Evolutionary conservation across 2,888 invertebrate genomes (phyloP).

Genomic region (Luffia ferchaultella): DNA sequence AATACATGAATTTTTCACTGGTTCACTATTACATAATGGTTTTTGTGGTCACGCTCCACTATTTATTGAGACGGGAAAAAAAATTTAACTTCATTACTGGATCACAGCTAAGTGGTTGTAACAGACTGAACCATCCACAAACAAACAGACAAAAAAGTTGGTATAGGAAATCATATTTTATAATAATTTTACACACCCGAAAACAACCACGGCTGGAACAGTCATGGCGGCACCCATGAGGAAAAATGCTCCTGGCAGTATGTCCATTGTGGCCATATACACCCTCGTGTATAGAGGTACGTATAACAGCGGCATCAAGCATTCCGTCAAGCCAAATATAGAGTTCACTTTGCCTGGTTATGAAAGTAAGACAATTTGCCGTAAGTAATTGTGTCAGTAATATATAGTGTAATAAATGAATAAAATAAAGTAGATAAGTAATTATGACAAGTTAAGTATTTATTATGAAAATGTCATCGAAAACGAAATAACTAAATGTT

Average conservation of each 20-base stretch:
- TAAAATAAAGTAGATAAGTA: background rate
- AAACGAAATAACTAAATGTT: too few relatives aligned
- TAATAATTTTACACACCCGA: constrained; percentile 46
- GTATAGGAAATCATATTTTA: too few relatives aligned
- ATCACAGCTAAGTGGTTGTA: background rate
- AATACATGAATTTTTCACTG: too few relatives aligned
- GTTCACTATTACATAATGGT: too few relatives aligned
- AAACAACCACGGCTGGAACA: constrained; percentile 69
- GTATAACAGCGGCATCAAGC: constrained; percentile 72
- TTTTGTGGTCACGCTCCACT: too few relatives aligned
- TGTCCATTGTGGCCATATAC: constrained; percentile 70
- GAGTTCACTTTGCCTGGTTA: constrained; percentile 72
- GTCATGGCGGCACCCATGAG: constrained; percentile 70
- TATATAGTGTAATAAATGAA: background rate
- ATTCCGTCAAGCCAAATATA: constrained; percentile 71
- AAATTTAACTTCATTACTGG: background rate
- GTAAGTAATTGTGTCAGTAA: background rate
- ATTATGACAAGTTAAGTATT: too few relatives aligned
- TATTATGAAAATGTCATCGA: too few relatives aligned
- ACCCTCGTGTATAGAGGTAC: constrained; percentile 74
- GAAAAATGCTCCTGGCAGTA: constrained; percentile 72
- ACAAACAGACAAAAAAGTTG: background rate
- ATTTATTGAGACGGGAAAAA: too few relatives aligned
- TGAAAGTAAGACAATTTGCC: background rate
- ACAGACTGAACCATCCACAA: background rate